Conservation (phyloP, 2,888 invertebrate species). For the Loripinus fragilis region DNA sequence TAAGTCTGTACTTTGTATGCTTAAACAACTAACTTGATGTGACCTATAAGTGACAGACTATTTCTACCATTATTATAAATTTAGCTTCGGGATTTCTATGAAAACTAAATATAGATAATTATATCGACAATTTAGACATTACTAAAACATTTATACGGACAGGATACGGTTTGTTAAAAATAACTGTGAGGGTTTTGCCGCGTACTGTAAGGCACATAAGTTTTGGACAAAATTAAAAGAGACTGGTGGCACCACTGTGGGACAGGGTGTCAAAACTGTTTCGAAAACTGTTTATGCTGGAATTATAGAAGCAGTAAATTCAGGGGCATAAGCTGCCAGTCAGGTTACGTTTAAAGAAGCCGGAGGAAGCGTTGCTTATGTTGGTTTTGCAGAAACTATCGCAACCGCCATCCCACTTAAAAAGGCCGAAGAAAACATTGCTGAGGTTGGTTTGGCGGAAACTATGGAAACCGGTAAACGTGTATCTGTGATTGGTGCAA, state of each 20-base stretch:
- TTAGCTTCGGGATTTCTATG: no score
- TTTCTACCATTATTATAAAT: no score
- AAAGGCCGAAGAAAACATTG: not conserved
- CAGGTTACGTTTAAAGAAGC: no score
- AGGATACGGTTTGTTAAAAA: conserved; percentile 4
- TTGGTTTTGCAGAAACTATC: conserved; percentile 20
- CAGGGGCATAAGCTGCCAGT: no score
- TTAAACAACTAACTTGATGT: no score
- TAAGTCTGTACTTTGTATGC: no score
- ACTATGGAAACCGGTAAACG: not conserved
- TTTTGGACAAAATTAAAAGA: not conserved
- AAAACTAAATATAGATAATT: no score
- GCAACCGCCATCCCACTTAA: no score
- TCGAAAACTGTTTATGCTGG: not conserved
- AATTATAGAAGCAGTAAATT: not conserved
- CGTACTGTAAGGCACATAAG: conserved; percentile 3
- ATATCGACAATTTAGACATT: no score
- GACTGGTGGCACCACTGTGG: no score
- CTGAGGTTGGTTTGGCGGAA: conserved; percentile 17
- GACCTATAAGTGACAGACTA: no score
- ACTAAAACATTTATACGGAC: not conserved
- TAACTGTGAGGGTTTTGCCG: conserved; percentile 12
- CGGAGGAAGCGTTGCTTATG: not conserved
- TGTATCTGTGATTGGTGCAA: conserved; percentile 22
- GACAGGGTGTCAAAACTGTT: no score